phyloP scores from a whole-genome alignment of 2,113 vertebrate species.

The Anhinga rufa region DNA sequence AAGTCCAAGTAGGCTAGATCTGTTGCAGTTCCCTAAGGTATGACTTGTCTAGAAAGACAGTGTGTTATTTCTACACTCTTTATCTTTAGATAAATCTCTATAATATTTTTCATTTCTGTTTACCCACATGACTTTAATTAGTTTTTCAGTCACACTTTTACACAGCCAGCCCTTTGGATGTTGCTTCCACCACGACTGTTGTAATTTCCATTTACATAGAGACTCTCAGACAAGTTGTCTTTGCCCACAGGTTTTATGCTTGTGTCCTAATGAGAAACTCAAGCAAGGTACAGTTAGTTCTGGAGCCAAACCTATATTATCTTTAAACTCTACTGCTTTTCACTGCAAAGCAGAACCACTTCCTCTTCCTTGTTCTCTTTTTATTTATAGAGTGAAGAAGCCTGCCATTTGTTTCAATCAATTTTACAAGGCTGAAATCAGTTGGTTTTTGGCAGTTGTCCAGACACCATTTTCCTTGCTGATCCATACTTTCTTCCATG shows the following conservation, averaged over 20 bases:
- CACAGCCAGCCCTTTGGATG: neutral
- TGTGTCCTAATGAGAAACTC: neutral
- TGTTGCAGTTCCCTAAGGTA: neutral
- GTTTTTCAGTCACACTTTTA: neutral
- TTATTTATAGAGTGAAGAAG: neutral
- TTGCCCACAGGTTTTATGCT: neutral
- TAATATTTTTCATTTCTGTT: neutral
- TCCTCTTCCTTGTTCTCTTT: conserved; percentile 12
- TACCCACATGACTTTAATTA: neutral
- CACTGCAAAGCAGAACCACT: neutral
- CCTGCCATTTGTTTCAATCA: neutral
- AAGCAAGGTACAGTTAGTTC: neutral
- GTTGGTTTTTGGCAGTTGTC: neutral
- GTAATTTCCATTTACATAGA: neutral
- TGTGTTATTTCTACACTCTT: neutral
- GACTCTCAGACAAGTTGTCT: neutral
- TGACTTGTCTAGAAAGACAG: neutral
- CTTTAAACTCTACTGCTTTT: neutral
- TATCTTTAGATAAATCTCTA: neutral
- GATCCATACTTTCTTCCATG: neutral
- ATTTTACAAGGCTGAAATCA: neutral
- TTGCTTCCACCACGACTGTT: neutral
- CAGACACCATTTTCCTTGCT: neutral
- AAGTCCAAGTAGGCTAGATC: neutral
- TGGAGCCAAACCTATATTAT: neutral